These are phyloP conservation scores for Hymenochirus boettgeri DNA, from an alignment of 2,113 vertebrate genomes.

Conservation along the genomic window DNA sequence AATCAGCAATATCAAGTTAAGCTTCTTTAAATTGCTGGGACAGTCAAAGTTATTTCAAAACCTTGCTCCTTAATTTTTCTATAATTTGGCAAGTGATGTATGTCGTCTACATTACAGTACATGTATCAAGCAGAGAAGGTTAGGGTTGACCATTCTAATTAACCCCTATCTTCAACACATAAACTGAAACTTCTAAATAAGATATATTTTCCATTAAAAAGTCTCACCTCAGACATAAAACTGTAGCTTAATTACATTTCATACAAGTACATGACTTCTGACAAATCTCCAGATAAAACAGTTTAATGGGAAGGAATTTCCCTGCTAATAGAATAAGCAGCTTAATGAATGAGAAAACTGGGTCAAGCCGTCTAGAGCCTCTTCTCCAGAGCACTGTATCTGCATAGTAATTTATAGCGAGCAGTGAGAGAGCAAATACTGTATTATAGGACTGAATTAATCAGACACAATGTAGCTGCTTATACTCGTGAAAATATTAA, in stretches of 20 bases:
- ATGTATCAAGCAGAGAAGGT: no score
- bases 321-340: conserved; percentile 23
- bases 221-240: background rate
- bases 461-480: no score
- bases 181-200: no score
- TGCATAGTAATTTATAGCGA: conserved; percentile 18
- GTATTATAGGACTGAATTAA: conserved; percentile 18
- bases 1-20: no score
- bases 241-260: conserved; percentile 42
- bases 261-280: conserved; percentile 43
- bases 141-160: no score
- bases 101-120: no score
- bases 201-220: background rate
- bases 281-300: conserved; percentile 38
- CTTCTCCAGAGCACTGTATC: conserved; percentile 11
- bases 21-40: no score
- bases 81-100: no score
- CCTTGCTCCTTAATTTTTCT: no score
- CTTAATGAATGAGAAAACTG: background rate
- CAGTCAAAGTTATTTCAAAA: no score
- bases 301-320: conserved; percentile 33
- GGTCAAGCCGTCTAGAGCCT: conserved; percentile 27
- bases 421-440: conserved; percentile 36
- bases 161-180: no score
- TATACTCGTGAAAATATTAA: no score